phyloP scores from a whole-genome alignment of 2,113 vertebrate species.

The Cyanoderma ruficeps region DNA sequence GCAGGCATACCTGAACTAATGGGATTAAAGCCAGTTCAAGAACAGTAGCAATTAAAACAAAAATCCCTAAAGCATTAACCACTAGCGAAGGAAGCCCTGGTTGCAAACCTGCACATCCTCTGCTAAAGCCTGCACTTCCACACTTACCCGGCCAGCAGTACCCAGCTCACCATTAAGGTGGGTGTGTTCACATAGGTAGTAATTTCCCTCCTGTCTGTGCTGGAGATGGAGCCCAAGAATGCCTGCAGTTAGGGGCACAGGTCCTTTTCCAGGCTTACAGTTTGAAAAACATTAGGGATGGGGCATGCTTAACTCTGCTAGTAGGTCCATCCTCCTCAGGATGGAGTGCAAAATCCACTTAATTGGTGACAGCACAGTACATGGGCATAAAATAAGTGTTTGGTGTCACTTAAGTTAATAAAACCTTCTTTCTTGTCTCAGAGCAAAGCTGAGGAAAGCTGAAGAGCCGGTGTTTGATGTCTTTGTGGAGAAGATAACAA shows the following conservation, averaged over 20 bases:
- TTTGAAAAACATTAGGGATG: background rate
- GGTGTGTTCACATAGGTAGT: background rate
- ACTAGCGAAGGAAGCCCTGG: background rate
- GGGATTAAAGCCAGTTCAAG: constrained; percentile 42
- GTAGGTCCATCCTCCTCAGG: background rate
- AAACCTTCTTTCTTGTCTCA: background rate
- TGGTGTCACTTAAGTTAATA: background rate
- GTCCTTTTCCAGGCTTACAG: background rate
- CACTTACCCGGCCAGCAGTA: background rate
- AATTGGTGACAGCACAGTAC: background rate
- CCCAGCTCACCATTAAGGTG: background rate
- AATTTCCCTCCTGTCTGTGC: background rate
- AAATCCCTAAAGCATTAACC: constrained; percentile 47
- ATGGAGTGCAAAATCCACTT: background rate
- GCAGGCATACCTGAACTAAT: constrained; percentile 42
- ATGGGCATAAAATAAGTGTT: background rate
- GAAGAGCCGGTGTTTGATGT: constrained; percentile 5
- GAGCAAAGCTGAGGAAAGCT: background rate
- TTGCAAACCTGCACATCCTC: constrained; percentile 51
- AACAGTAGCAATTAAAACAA: constrained; percentile 56
- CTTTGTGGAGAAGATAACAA: background rate
- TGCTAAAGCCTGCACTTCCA: constrained; percentile 37
- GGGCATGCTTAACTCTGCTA: background rate
- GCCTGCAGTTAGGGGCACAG: background rate
- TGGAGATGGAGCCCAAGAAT: background rate